A percentile compares a stretch with the other conserved stretches of the same genome.
Evolutionary conservation across 2,113 vertebrate genomes (phyloP).

Genomic region (Puma concolor): DNA sequence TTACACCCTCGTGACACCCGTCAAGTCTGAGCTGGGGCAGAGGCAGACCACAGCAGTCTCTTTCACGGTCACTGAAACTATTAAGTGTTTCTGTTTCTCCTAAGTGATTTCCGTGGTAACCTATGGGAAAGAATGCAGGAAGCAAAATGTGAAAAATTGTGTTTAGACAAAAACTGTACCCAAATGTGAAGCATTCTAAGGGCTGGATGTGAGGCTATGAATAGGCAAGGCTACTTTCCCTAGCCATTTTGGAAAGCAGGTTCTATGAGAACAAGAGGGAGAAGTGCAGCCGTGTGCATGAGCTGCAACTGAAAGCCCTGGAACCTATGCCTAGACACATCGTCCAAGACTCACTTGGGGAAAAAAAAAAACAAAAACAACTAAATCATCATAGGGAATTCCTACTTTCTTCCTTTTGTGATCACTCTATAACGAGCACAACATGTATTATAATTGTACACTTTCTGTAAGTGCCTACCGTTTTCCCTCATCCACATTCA

Average conservation of each 20-base stretch:
- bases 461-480: not conserved
- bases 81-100: constrained; percentile 26
- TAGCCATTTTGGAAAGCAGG: not conserved
- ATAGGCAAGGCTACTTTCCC: not conserved
- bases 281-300: accelerated
- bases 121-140: not conserved
- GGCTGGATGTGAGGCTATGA: not conserved
- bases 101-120: not conserved
- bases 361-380: not conserved
- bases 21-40: constrained; percentile 23
- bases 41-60: not conserved
- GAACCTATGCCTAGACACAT: not conserved
- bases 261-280: not conserved
- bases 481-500: not conserved
- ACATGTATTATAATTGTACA: not conserved
- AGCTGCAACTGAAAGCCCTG: not conserved
- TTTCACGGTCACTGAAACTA: not conserved
- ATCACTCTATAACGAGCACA: not conserved
- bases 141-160: not conserved
- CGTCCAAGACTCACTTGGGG: not conserved
- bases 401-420: not conserved
- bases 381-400: not conserved
- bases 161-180: not conserved
- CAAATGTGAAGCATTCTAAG: not conserved
- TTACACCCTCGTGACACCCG: not conserved